Evolutionary conservation across 1,140 invertebrate species (phyloP), one percentile per base, ranked within the genome.

Genomic region (Euwallacea fornicatus): DNA sequence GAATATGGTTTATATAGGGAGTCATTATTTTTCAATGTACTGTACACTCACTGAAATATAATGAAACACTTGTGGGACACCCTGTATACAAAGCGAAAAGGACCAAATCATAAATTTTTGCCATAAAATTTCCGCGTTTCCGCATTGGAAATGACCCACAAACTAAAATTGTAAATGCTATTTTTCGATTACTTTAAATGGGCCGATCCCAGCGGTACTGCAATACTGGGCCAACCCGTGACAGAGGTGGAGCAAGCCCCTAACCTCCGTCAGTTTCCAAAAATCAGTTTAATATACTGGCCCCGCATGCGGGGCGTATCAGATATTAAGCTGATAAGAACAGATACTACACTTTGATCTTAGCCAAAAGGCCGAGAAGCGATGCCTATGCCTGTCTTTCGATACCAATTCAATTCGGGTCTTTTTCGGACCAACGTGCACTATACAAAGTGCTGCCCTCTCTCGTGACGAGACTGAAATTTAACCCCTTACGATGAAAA

Each of bases 191-290:
- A 4, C 9, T 10, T 11, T 50, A 50, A 72, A 65, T 77, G 76
- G 82, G 83, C 83, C 82, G 80, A 78, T 81, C 81, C 79, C 76
- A 78, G 79, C 76, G 72, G 78, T 82, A 86, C 83, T 88, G 87
- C 86, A 87, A 87, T 84, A 83, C 84, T 82, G 80, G 84, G 82
- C 80, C 84, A 83, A 87, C 86, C 84, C 82, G 81, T 76, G 83
- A 83, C 78, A 80, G 82, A 82, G 80, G 78, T 81, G 83, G 81
- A 86, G 65, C 65, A 66, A 66, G 65, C 83, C 76, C 82, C 82
- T 82, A 81, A 78, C 79, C 77, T 81, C 82, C 81, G 75, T 81
- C 83, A 75, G 53, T 72, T 83, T 83, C 78, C 83, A 87, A 87
- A 87, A 86, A 87, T 84, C 83, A 85, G 73, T 74, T 74, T 74